phyloP scores from a whole-genome alignment of 1,140 invertebrate species.

The Neuroterus valhalla region DNA sequence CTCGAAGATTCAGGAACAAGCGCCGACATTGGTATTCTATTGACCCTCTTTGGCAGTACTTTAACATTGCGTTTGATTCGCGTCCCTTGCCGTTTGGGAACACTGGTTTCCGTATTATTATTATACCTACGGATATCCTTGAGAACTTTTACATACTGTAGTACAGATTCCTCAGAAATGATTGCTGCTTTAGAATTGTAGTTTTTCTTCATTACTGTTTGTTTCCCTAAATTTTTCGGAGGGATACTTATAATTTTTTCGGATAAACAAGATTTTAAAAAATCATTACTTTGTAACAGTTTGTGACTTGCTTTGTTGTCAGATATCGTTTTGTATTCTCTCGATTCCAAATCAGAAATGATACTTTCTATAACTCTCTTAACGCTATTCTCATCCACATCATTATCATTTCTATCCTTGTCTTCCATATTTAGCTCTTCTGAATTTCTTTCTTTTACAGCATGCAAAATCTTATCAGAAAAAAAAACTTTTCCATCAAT shows the following conservation, averaged over 20 bases:
- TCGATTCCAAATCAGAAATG: constrained; percentile 14
- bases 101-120: constrained; percentile 32
- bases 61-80: constrained; percentile 71
- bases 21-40: constrained; percentile 47
- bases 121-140: constrained; percentile 37
- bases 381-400: constrained; percentile 30
- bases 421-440: constrained; percentile 31
- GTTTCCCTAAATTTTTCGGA: constrained; percentile 27
- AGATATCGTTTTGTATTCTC: constrained; percentile 12
- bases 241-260: background rate
- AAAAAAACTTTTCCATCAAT: constrained; percentile 38
- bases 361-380: constrained; percentile 33
- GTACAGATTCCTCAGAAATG: constrained; percentile 66
- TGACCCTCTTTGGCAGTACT: constrained; percentile 64
- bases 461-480: constrained; percentile 17
- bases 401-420: constrained; percentile 29
- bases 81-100: constrained; percentile 61
- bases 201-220: constrained; percentile 33
- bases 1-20: constrained; percentile 34
- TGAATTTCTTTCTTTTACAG: constrained; percentile 24
- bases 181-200: constrained; percentile 61
- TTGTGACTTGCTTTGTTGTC: constrained; percentile 36
- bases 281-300: background rate
- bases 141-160: constrained; percentile 61
- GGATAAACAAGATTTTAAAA: no score